Percentiles rank a stretch among this genome's conserved stretches.
phyloP scores from a whole-genome alignment of 2,113 vertebrate species.

The Petrocephalus zakoni region DNA sequence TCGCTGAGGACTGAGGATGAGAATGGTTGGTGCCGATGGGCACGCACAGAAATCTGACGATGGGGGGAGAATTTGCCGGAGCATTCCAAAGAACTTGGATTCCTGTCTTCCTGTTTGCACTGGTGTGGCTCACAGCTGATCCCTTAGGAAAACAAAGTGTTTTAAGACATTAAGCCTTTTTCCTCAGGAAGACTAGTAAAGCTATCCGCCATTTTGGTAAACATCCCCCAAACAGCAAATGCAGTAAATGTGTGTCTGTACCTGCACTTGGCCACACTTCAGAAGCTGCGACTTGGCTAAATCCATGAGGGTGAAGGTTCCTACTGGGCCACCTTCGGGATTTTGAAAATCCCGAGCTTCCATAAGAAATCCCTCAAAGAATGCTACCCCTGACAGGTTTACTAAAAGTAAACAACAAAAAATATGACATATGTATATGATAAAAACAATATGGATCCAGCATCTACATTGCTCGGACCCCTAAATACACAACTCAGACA shows the following conservation, averaged over 20 bases:
- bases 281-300: constrained; percentile 63
- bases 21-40: not conserved
- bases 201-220: not conserved
- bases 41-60: constrained; percentile 74
- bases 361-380: constrained; percentile 75
- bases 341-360: constrained; percentile 64
- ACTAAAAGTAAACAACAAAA: constrained; percentile 49
- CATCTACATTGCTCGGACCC: not conserved
- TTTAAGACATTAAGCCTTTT: not conserved
- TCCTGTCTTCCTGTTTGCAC: constrained; percentile 56
- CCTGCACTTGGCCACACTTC: constrained; percentile 60
- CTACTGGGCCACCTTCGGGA: constrained; percentile 49
- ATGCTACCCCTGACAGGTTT: constrained; percentile 42
- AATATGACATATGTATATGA: not conserved
- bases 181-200: not conserved
- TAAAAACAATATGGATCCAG: not conserved
- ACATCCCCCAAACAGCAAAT: not conserved
- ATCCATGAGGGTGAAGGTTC: constrained; percentile 62
- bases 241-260: constrained; percentile 33
- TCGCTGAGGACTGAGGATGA: not conserved
- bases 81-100: constrained; percentile 68
- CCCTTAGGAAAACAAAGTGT: constrained; percentile 52
- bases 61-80: constrained; percentile 54
- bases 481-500: not conserved
- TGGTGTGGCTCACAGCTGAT: constrained; percentile 77